phyloP scores from a whole-genome alignment of 2,113 vertebrate genomes.

The Athene cunicularia region DNA sequence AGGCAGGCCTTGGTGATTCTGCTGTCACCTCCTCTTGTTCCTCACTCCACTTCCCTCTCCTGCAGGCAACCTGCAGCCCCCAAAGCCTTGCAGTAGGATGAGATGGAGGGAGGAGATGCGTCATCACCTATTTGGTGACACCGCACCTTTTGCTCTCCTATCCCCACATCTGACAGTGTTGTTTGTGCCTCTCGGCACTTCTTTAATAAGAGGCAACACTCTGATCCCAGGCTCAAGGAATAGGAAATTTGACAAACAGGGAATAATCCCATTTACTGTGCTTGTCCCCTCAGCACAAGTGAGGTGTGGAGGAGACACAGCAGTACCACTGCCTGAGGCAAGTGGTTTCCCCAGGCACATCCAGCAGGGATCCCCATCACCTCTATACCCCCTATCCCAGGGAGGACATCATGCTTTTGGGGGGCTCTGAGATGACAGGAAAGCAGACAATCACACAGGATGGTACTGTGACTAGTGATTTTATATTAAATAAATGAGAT shows the following conservation, averaged over 20 bases:
- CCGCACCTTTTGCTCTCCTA: neutral
- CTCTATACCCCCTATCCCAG: neutral
- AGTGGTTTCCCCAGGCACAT: neutral
- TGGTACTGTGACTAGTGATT: neutral
- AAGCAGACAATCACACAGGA: neutral
- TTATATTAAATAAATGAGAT: neutral
- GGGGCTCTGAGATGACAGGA: neutral
- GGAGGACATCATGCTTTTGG: neutral
- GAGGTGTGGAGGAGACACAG: neutral
- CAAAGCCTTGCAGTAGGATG: neutral
- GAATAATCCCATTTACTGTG: neutral
- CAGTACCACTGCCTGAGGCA: neutral
- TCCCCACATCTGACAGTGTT: neutral
- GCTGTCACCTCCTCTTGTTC: neutral
- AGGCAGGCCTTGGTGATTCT: neutral
- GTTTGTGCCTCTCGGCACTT: neutral
- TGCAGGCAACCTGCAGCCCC: neutral
- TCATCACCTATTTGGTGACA: accelerated
- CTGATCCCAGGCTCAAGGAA: neutral
- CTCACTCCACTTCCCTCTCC: accelerated
- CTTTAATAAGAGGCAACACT: neutral
- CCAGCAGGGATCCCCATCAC: neutral
- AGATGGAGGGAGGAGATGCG: neutral
- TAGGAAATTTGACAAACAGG: neutral
- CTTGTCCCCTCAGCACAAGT: neutral